Conservation (phyloP, 2,888 invertebrate species). For the Linnaemya tessellans region DNA sequence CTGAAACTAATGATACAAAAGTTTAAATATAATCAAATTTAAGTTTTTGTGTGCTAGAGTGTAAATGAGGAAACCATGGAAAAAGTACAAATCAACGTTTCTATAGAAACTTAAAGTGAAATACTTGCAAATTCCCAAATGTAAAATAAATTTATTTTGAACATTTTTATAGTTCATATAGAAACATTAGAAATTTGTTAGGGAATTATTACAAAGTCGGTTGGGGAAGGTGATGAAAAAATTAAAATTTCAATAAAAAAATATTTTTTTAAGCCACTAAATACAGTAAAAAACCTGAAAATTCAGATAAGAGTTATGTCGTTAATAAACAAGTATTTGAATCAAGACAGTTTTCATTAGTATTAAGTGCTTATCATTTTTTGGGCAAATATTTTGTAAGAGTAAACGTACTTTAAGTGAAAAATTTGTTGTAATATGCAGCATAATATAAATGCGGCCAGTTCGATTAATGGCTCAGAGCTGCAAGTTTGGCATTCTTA, state of each 20-base stretch:
- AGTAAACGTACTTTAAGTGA: no score
- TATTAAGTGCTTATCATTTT: no score
- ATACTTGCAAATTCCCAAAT: constrained; percentile 31
- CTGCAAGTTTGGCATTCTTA: no score
- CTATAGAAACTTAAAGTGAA: constrained; percentile 13
- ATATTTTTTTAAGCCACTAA: no score
- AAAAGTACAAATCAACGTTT: constrained; percentile 7
- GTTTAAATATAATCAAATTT: constrained; percentile 35
- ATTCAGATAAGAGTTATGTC: no score
- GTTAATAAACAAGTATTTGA: no score
- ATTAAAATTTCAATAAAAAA: not conserved
- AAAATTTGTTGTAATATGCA: no score
- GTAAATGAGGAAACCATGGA: not conserved
- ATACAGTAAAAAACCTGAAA: no score
- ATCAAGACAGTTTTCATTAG: no score
- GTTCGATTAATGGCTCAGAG: no score
- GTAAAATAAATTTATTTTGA: constrained; percentile 27
- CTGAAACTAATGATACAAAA: constrained; percentile 55
- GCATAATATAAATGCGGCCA: no score
- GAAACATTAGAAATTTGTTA: constrained; percentile 8
- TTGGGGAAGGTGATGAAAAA: not conserved
- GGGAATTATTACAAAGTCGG: not conserved
- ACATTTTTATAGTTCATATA: constrained; percentile 8
- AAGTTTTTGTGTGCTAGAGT: not conserved
- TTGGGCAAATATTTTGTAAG: no score